A percentile compares a stretch with the other conserved stretches of the same genome.
phyloP scores from a whole-genome alignment of 2,888 invertebrate species.

The Dasypogon diadema region DNA sequence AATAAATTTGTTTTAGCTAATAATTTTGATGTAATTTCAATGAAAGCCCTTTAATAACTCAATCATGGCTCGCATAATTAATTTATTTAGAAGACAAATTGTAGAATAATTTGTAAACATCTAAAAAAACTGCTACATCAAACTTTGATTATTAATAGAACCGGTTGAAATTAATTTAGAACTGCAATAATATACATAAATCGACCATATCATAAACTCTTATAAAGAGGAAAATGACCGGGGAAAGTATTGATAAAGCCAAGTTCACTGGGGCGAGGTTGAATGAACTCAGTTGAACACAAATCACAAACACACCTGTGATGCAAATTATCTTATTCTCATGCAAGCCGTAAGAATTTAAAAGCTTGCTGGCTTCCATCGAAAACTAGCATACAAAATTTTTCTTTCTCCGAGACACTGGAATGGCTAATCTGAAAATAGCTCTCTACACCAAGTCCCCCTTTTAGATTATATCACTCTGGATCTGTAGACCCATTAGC shows the following conservation, averaged over 20 bases:
- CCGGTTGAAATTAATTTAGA: too few species aligned
- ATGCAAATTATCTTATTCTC: background rate
- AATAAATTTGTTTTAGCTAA: too few species aligned
- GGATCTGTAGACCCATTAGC: background rate
- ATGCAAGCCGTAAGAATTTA: background rate
- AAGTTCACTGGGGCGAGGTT: constrained; percentile 70
- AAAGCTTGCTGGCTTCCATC: background rate
- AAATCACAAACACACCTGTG: constrained; percentile 9
- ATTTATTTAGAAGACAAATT: too few species aligned
- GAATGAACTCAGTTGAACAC: constrained; percentile 65
- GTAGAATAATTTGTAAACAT: too few species aligned
- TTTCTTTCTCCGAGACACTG: background rate
- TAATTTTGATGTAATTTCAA: too few species aligned
- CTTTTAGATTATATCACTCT: background rate
- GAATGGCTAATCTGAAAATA: background rate
- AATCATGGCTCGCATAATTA: too few species aligned
- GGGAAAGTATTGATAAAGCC: constrained; percentile 53
- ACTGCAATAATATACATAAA: background rate
- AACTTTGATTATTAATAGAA: too few species aligned
- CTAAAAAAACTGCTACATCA: too few species aligned
- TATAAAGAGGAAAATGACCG: too few species aligned
- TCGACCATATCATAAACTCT: background rate
- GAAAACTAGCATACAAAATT: background rate
- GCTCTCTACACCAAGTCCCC: background rate
- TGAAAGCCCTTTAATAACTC: too few species aligned